Evolutionary conservation across 1,140 invertebrate species (phyloP).

Genomic region (Drosophila saltans): DNA sequence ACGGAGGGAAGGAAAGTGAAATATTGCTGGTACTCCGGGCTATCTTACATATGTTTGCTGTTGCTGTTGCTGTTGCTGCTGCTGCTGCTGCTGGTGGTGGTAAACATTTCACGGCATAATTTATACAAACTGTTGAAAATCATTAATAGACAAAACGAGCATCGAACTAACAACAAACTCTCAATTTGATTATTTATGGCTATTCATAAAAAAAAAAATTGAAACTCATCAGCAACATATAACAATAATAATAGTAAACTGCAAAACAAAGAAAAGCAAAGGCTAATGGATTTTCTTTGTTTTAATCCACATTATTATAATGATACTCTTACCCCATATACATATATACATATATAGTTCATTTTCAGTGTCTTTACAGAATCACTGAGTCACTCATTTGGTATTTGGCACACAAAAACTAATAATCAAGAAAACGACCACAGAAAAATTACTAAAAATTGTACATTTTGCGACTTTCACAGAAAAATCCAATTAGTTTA

Average conservation of each 20-base stretch:
- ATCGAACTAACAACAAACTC: constrained; percentile 33
- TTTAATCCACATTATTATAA: constrained; percentile 33
- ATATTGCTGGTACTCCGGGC: constrained; percentile 2
- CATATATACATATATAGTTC: background rate
- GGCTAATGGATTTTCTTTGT: constrained; percentile 30
- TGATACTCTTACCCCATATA: constrained; percentile 21
- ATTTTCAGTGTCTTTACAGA: background rate
- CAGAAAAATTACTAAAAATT: background rate
- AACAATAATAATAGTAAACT: no score
- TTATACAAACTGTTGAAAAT: constrained; percentile 72
- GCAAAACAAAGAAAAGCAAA: constrained; percentile 13
- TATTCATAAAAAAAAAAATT: background rate
- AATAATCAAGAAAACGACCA: background rate
- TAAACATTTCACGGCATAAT: constrained; percentile 66
- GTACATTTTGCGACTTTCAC: constrained; percentile 19
- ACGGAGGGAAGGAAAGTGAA: background rate
- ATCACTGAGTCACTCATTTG: background rate
- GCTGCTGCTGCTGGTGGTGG: no score
- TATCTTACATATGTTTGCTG: constrained; percentile 59
- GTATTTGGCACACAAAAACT: constrained; percentile 11
- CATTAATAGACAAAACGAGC: constrained; percentile 15
- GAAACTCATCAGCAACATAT: constrained; percentile 13
- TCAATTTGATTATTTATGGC: constrained; percentile 45
- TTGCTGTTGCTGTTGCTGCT: background rate
- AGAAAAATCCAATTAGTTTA: constrained; percentile 9